A percentile compares a stretch with the other conserved stretches of the same genome.
phyloP scores from a whole-genome alignment of 2,888 invertebrate genomes.

The Erebia aethiops region DNA sequence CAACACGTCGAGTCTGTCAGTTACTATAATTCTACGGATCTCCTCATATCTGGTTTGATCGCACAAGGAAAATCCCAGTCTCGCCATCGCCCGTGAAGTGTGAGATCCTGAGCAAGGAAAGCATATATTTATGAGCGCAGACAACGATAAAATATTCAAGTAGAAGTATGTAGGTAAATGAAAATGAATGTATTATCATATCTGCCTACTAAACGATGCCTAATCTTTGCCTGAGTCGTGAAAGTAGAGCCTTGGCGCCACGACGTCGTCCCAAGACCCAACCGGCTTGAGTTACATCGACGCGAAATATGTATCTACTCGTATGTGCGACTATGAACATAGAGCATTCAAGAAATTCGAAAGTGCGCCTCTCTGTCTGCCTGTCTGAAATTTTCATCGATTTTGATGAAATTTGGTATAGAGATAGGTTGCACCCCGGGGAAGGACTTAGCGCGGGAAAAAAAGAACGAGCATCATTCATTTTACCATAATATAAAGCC shows the following conservation, averaged over 20 bases:
- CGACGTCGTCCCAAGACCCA: slow-evolving; percentile 45
- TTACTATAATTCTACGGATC: not conserved
- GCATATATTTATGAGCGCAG: not conserved
- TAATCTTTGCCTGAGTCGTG: slow-evolving; percentile 42
- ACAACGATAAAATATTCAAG: not conserved
- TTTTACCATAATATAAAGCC: too few species aligned
- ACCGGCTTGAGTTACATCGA: slow-evolving; percentile 42
- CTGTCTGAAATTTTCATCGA: too few species aligned
- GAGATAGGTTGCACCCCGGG: too few species aligned
- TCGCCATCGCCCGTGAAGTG: too few species aligned
- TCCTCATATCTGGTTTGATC: not conserved
- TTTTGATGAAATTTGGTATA: too few species aligned
- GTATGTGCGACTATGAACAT: slow-evolving; percentile 34
- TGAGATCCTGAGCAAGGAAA: not conserved
- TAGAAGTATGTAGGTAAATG: not conserved
- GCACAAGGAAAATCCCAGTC: not conserved
- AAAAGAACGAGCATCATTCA: too few species aligned
- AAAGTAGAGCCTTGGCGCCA: slow-evolving; percentile 52
- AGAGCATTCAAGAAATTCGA: not conserved
- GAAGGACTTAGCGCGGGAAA: too few species aligned
- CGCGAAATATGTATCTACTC: slow-evolving; percentile 43
- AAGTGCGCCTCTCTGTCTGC: too few species aligned
- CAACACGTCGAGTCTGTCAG: not conserved
- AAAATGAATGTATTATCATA: slow-evolving; percentile 8
- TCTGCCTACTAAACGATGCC: slow-evolving; percentile 10